These are phyloP conservation scores for Erebia aethiops DNA, from an alignment of 2,888 invertebrate genomes.

Conservation along the genomic window DNA sequence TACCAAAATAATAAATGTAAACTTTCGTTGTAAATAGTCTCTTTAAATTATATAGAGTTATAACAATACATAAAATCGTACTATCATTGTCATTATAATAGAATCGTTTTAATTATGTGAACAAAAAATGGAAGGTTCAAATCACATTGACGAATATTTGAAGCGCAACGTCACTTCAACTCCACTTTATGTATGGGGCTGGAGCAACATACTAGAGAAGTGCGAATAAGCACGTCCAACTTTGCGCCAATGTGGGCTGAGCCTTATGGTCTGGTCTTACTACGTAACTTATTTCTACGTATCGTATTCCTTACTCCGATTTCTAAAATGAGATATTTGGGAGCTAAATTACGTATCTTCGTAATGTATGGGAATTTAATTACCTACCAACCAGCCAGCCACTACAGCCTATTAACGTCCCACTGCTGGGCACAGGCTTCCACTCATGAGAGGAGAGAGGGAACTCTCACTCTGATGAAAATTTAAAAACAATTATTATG, in stretches of 20 bases:
- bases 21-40: constrained; percentile 65
- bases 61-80: constrained; percentile 36
- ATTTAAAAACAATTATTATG: too few relatives aligned
- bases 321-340: too few relatives aligned
- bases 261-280: background rate
- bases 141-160: background rate
- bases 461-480: too few relatives aligned
- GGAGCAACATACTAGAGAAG: background rate
- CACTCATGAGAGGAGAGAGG: too few relatives aligned
- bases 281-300: background rate
- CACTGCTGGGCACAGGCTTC: too few relatives aligned
- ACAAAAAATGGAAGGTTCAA: background rate
- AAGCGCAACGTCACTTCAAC: background rate
- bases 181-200: background rate
- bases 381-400: too few relatives aligned
- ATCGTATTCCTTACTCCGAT: too few relatives aligned
- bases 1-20: constrained; percentile 31
- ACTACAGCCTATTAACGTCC: too few relatives aligned
- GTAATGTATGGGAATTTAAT: too few relatives aligned
- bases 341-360: too few relatives aligned
- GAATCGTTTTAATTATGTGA: constrained; percentile 45
- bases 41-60: constrained; percentile 49
- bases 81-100: constrained; percentile 43
- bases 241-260: background rate
- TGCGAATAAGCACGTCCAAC: background rate